Evolutionary conservation across 2,797 vertebrate genomes (phyloP), one percentile per base, ranked within the genome.

Genomic region (Lacerta bilineata): DNA sequence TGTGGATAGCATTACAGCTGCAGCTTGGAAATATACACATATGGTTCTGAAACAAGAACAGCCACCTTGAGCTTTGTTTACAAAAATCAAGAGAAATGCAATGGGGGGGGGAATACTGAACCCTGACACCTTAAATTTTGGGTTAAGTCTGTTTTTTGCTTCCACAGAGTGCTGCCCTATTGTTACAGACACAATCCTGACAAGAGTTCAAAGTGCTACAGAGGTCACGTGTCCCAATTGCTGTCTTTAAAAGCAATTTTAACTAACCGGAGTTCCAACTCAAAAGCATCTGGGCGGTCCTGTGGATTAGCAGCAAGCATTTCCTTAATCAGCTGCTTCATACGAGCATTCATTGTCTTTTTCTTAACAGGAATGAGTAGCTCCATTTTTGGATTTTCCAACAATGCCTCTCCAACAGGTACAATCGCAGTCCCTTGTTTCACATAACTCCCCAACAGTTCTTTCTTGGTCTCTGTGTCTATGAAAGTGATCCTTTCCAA

Each of bases 371-470:
- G 98, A 95, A 99, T 99, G 87, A 98, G 98, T 90, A 99, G 97
- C 96, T 99, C 98, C 98, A 99, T 98, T 95, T 98, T 98, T 25
- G 99, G 99, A 96, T 99, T 99, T 94, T 98, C 98, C 74, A 99
- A 93, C 91, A 99, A 97, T 0, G 99, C 99, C 95, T 99, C 98
- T 23, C 99, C 99, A 3, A 99, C 96, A 0, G 99, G 99, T 15
- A 99, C 98, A 1, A 99, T 98, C 84, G 98, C 98, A 0, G 98
- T 95, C 46, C 98, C 99, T 94, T 98, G 98, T 93, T 96, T 98
- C 55, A 99, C 98, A 0, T 99, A 99, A 91, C 98, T 98, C 78
- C 99, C 98, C 93, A 99, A 93, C 80, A 99, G 97, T 95, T 98
- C 98, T 88, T 99, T 99, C 97, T 99, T 98, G 1, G 98, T 99